Percentiles rank a stretch among this genome's conserved stretches.
phyloP scores from a whole-genome alignment of 2,888 invertebrate genomes.

The Arctia plantaginis region DNA sequence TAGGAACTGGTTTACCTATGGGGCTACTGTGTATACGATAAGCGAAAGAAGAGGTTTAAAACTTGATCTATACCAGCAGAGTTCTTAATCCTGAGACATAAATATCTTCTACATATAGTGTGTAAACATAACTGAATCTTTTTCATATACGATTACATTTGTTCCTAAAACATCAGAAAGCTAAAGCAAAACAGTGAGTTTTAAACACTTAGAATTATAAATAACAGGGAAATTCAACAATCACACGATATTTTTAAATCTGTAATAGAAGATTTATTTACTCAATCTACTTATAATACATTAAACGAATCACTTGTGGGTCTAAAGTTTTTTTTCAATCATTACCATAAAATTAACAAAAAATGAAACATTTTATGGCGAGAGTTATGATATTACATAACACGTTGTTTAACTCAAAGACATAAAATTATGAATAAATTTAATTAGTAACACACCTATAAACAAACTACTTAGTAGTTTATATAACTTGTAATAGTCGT shows the following conservation, averaged over 20 bases:
- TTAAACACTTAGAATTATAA: not conserved
- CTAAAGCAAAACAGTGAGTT: not conserved
- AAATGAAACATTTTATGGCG: not conserved
- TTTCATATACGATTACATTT: not conserved
- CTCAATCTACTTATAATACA: not conserved
- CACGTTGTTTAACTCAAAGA: not conserved
- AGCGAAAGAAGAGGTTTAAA: not conserved
- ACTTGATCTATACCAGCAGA: not conserved
- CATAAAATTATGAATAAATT: slow-evolving; percentile 6
- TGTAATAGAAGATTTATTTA: not conserved
- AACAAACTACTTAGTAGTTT: not conserved
- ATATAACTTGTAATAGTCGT: not conserved
- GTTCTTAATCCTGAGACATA: not conserved
- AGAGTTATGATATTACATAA: not conserved
- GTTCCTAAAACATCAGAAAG: not conserved
- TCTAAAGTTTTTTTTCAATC: not conserved
- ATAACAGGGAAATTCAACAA: not conserved
- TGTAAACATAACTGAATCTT: not conserved
- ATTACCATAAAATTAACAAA: not conserved
- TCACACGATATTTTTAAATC: not conserved
- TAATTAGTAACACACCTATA: not conserved
- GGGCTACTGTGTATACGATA: not conserved
- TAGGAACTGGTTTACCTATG: not conserved
- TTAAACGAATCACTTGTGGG: not conserved
- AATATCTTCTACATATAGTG: not conserved